Percentiles rank a stretch among this genome's conserved stretches.
These are phyloP conservation scores for Nesogale talazaci DNA, from an alignment of 2,113 vertebrate genomes.

Conservation along the genomic window DNA sequence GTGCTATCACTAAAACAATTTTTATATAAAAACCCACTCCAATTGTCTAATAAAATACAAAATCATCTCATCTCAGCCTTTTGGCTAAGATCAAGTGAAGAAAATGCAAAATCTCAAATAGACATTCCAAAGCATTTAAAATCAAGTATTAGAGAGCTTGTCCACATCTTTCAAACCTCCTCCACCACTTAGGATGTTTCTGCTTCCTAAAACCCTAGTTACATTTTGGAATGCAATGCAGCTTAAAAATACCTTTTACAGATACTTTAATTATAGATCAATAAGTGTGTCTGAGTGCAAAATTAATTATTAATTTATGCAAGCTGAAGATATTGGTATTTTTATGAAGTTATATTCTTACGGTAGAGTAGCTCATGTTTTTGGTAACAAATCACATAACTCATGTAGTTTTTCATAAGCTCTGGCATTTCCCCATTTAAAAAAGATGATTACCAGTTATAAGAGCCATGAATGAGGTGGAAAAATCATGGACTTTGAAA, in stretches of 20 bases:
- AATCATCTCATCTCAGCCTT: no score
- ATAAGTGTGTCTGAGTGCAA: conserved; percentile 74
- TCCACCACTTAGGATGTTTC: conserved; percentile 13
- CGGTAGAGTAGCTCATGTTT: conserved; percentile 60
- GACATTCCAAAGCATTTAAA: conserved; percentile 19
- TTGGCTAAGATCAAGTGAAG: no score
- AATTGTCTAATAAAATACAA: no score
- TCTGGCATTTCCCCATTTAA: conserved; percentile 5
- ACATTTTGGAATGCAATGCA: conserved; percentile 61
- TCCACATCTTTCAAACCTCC: not conserved
- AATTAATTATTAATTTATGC: conserved; percentile 80
- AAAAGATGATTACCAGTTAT: conserved; percentile 33
- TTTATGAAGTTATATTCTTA: conserved; percentile 53
- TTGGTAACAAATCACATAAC: conserved; percentile 57
- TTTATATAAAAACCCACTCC: not conserved
- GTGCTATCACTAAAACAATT: not conserved
- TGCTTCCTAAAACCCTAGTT: conserved; percentile 43
- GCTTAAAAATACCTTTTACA: conserved; percentile 72
- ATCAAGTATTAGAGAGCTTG: not conserved
- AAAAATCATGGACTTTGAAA: conserved; percentile 56
- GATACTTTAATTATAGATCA: conserved; percentile 81
- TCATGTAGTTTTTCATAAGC: conserved; percentile 41
- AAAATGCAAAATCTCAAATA: conserved; percentile 17
- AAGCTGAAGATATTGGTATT: conserved; percentile 71
- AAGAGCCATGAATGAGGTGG: conserved; percentile 38